Percentiles rank a stretch among this genome's conserved stretches.
Evolutionary conservation across 2,888 invertebrate genomes (phyloP).

Genomic region (Melangyna quadrimaculata): DNA sequence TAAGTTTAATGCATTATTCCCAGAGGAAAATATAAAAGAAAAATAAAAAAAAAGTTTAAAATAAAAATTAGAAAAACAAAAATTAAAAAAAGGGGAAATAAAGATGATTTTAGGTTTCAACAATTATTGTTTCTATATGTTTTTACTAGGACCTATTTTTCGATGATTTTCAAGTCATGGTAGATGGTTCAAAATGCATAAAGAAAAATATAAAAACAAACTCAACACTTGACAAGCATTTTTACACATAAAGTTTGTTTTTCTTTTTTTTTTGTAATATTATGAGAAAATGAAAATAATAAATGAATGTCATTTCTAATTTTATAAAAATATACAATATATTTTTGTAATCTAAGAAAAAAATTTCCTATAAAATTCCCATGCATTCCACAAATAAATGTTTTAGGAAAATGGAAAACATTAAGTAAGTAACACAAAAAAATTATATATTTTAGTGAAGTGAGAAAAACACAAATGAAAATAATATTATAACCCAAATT

Average conservation of each 20-base stretch:
- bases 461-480: conserved; percentile 16
- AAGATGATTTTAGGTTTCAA: conserved; percentile 33
- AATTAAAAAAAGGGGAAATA: conserved; percentile 58
- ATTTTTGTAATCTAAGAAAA: conserved; percentile 23
- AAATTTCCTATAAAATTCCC: conserved; percentile 16
- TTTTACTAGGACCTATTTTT: conserved; percentile 13
- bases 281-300: conserved; percentile 39
- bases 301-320: conserved; percentile 23
- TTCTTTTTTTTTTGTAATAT: not conserved
- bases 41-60: conserved; percentile 73
- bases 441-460: conserved; percentile 15
- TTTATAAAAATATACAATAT: conserved; percentile 22
- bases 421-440: conserved; percentile 56
- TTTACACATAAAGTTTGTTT: conserved; percentile 31
- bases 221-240: conserved; percentile 53
- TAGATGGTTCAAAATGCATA: conserved; percentile 59
- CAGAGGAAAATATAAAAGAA: conserved; percentile 73
- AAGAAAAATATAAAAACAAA: not conserved
- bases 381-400: conserved; percentile 60
- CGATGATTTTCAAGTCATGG: not conserved
- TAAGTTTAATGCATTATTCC: conserved; percentile 57
- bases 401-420: conserved; percentile 42
- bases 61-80: conserved; percentile 57
- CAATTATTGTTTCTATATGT: conserved; percentile 4
- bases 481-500: conserved; percentile 33